Conservation (phyloP, 2,797 vertebrate species). For the Hipposideros larvatus region DNA sequence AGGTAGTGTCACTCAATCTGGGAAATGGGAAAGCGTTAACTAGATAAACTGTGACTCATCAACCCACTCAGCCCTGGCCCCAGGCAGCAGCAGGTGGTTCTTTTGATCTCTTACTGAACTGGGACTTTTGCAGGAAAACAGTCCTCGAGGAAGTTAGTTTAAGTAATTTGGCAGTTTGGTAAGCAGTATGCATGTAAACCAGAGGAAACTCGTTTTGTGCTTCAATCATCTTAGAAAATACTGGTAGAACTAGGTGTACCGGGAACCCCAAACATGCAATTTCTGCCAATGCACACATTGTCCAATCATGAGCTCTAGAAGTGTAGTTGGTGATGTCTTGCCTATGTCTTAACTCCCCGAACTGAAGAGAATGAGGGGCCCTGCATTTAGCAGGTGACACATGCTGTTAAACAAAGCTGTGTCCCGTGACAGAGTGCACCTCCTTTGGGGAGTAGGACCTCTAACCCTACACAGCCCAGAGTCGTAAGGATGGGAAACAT, state of each 20-base stretch:
- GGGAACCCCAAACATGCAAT: neutral
- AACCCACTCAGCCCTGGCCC: neutral
- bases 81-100: constrained; percentile 20
- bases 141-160: constrained; percentile 47
- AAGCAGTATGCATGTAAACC: constrained; percentile 16
- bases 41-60: constrained; percentile 63
- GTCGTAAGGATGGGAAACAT: neutral
- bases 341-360: constrained; percentile 47
- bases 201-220: constrained; percentile 43
- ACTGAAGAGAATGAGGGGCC: neutral
- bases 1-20: neutral
- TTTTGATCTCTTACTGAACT: constrained; percentile 60
- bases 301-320: neutral
- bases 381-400: neutral
- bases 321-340: neutral
- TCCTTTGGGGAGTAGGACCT: neutral
- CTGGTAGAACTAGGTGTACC: neutral
- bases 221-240: constrained; percentile 24
- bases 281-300: neutral
- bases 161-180: constrained; percentile 54
- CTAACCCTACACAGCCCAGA: neutral
- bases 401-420: neutral
- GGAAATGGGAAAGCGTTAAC: constrained; percentile 47
- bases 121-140: neutral
- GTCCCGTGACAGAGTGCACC: neutral